Evolutionary conservation across 2,797 vertebrate species (phyloP), one percentile per base, ranked within the genome.

Genomic region (Cynopterus sphinx): DNA sequence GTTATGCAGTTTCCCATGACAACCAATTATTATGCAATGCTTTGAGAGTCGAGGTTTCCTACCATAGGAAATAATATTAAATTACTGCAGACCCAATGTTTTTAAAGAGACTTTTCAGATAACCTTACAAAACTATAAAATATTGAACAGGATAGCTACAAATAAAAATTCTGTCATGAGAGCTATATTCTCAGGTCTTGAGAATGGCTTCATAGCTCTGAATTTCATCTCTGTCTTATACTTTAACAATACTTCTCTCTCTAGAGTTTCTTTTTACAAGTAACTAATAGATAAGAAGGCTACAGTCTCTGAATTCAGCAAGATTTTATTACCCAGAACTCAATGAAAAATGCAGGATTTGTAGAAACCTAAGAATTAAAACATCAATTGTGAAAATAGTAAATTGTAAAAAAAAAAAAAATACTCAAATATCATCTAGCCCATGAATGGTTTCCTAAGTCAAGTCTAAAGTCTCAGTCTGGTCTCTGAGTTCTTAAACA

Each of bases 21-120:
- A 94, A 97, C 96, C 91, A 96, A 96, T 96, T 96, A 91, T 84
- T 86, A 94, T 87, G 91, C 91, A 95, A 65, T 28, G 8, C 81
- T 92, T 90, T 91, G 59, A 61, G 65, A 92, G 53, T 94, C 36
- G 1, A 83, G 74, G 28, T 95, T 95, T 96, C 88, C 55, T 90
- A 71, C 55, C 73, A 91, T 16, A 79, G 70, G 68, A 96, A 97
- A 88, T 87, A 41, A 89, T 78, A 73, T 89, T 78, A 93, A 86
- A 96, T 26, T 75, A 91, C 88, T 92, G 82, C 96, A 96, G 51
- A 70, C 63, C 78, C 82, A 91, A 7, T 78, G 15, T 92, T 93
- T 90, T 96, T 63, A 36, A 88, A 91, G 39, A 95, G 57, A 95
- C 26, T 91, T 94, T 96, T 70, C 43, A 92, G 51, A 75, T 88